Evolutionary conservation across 2,888 invertebrate species (phyloP).

Genomic region (Endotricha flammealis): DNA sequence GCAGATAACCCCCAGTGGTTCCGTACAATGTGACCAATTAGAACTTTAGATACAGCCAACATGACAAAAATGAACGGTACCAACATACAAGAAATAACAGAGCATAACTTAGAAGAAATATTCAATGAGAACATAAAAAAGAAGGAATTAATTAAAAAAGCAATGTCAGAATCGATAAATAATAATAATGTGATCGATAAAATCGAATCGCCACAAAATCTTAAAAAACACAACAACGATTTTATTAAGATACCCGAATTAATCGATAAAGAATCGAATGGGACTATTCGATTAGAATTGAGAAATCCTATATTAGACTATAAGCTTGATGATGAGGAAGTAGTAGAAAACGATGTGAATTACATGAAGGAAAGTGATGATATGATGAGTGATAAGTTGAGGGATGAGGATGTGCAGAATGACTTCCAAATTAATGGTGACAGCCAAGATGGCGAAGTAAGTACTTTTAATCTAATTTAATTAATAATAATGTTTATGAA

Average conservation of each 20-base stretch:
- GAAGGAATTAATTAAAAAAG: slow-evolving; percentile 36
- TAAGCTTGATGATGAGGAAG: slow-evolving; percentile 25
- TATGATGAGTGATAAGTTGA: slow-evolving; percentile 26
- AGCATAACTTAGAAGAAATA: slow-evolving; percentile 53
- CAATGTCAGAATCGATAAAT: slow-evolving; percentile 22
- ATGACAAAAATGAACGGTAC: slow-evolving; percentile 67
- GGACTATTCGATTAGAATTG: slow-evolving; percentile 52
- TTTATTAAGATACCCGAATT: slow-evolving; percentile 46
- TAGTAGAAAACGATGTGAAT: slow-evolving; percentile 30
- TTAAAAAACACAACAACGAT: slow-evolving; percentile 42
- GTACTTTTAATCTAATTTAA: slow-evolving; percentile 29
- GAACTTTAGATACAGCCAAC: slow-evolving; percentile 37
- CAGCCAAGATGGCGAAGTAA: slow-evolving; percentile 40
- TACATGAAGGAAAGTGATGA: slow-evolving; percentile 38
- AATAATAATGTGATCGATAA: slow-evolving; percentile 39
- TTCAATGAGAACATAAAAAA: slow-evolving; percentile 52
- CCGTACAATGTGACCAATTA: slow-evolving; percentile 71
- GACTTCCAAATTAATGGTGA: slow-evolving; percentile 37
- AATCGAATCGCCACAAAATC: slow-evolving; percentile 30
- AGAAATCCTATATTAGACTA: too few species aligned
- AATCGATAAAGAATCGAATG: slow-evolving; percentile 50
- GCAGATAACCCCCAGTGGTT: slow-evolving; percentile 52
- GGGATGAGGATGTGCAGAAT: slow-evolving; percentile 23
- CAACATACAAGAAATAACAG: slow-evolving; percentile 52
- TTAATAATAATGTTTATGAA: too few species aligned